Base-by-base conservation (phyloP, 2,113 vertebrate species). In the Uropsilus gracilis region DNA sequence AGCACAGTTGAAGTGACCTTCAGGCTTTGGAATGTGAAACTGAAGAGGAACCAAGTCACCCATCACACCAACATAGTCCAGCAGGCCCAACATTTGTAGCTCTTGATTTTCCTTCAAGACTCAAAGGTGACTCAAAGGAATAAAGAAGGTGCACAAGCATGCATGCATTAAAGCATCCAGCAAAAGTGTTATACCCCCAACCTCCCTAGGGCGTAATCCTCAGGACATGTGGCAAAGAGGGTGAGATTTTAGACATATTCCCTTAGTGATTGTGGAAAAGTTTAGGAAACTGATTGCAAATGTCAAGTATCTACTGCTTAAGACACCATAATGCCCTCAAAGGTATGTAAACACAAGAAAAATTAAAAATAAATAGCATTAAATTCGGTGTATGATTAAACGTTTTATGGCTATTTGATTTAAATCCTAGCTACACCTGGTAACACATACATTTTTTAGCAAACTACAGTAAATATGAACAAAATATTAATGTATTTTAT, bases 331-430 rank as follows among this genome's bases (percentile, higher is more conserved):
- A 57, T 3, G 22, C 50, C 34, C 64, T 75, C 53, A 76, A 57
- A 69, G 44, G 24, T 37, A 80, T 8, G 18, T 34, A 94, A 92
- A 90, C 20, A 82, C 22, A 11, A 9, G 39, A 46, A 83, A 90
- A 95, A 91, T 61, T n/a, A 46, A 95, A n/a, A 77, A 53, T 12
- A 82, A 89, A 71, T 10, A 71, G 20, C 34, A 69, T 55, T 77
- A 14, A 77, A 82, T 16, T 53, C 16, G 76, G 66, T 28, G 44
- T 69, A 64, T 34, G 75, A 82, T 61, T 66, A 92, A 94, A 80
- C 26, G 42, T 55, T 93, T 46, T 61, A 73, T 1, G 57, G 20
- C 4, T 68, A 34, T 80, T 63, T 78, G 30, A 59, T 55, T 77
- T 94, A 90, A 84, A 73, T 81, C 80, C 37, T 78, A 77, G 64